Evolutionary conservation across 2,797 vertebrate genomes (phyloP).

Genomic region (Brotula barbata): DNA sequence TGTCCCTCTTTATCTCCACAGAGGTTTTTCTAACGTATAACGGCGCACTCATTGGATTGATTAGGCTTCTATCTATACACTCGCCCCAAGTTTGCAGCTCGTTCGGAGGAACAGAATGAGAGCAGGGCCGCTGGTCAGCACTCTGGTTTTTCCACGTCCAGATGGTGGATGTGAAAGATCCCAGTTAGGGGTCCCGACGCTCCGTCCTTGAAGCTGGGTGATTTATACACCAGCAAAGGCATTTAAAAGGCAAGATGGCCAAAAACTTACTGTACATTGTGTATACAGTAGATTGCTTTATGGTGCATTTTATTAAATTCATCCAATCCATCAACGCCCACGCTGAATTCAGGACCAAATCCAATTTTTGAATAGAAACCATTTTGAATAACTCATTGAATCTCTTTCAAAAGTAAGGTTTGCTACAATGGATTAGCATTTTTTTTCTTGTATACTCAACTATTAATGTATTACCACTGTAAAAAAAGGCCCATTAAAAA

Average conservation of each 20-base stretch:
- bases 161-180: conserved; percentile 78
- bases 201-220: conserved; percentile 78
- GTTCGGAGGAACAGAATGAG: conserved; percentile 65
- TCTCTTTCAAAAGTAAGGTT: too few species aligned
- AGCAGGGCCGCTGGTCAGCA: conserved; percentile 75
- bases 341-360: too few species aligned
- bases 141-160: conserved; percentile 73
- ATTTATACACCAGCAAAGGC: conserved; percentile 76
- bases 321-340: too few species aligned
- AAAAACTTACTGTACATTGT: conserved; percentile 46
- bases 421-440: too few species aligned
- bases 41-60: conserved; percentile 39
- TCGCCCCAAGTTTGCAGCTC: conserved; percentile 31
- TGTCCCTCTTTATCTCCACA: conserved; percentile 26
- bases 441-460: too few species aligned
- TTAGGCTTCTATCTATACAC: conserved; percentile 41
- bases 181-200: conserved; percentile 77
- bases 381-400: too few species aligned
- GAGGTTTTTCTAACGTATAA: conserved; percentile 38
- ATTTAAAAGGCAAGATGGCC: conserved; percentile 59
- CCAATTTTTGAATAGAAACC: too few species aligned
- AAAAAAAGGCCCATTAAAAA: too few species aligned
- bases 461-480: too few species aligned
- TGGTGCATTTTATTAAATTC: too few species aligned
- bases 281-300: neutral